Evolutionary conservation across 53 echinoderm and acorn worm species (phyloP).

Genomic region (Antedon mediterranea): DNA sequence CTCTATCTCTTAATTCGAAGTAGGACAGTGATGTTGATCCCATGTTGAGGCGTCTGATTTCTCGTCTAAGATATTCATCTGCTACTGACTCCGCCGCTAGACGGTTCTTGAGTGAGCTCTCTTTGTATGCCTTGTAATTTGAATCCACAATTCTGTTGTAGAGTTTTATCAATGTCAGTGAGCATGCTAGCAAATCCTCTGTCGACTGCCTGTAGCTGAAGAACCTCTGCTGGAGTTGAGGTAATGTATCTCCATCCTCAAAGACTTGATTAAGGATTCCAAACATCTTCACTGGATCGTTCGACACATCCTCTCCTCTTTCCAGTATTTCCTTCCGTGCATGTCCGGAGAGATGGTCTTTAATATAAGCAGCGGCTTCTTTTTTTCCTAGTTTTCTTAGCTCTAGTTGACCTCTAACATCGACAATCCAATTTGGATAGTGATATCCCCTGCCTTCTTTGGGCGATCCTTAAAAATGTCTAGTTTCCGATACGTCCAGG

Average conservation of each 20-base stretch:
- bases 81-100: slow-evolving; percentile 26
- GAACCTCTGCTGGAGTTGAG: slow-evolving; percentile 38
- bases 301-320: slow-evolving; percentile 5
- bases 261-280: slow-evolving; percentile 17
- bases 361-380: slow-evolving; percentile 24
- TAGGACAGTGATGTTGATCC: slow-evolving; percentile 9
- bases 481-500: too few relatives aligned
- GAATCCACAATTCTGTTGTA: slow-evolving; percentile 15
- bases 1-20: slow-evolving; percentile 24
- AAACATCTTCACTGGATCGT: slow-evolving; percentile 17
- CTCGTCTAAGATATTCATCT: slow-evolving; percentile 16
- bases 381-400: neutral
- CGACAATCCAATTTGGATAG: slow-evolving; percentile 24
- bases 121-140: neutral
- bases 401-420: slow-evolving; percentile 20
- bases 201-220: slow-evolving; percentile 15
- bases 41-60: slow-evolving; percentile 18
- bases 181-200: slow-evolving; percentile 31
- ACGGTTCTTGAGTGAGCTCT: slow-evolving; percentile 18
- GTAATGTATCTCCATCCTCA: slow-evolving; percentile 24
- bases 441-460: too few relatives aligned
- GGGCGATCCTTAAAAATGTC: too few relatives aligned
- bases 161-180: slow-evolving; percentile 16
- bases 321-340: slow-evolving; percentile 34
- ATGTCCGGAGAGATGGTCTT: slow-evolving; percentile 21